Percentiles rank a stretch among this genome's conserved stretches.
These are phyloP conservation scores for Catocala fraxini DNA, from an alignment of 2,888 invertebrate genomes.

Conservation along the genomic window DNA sequence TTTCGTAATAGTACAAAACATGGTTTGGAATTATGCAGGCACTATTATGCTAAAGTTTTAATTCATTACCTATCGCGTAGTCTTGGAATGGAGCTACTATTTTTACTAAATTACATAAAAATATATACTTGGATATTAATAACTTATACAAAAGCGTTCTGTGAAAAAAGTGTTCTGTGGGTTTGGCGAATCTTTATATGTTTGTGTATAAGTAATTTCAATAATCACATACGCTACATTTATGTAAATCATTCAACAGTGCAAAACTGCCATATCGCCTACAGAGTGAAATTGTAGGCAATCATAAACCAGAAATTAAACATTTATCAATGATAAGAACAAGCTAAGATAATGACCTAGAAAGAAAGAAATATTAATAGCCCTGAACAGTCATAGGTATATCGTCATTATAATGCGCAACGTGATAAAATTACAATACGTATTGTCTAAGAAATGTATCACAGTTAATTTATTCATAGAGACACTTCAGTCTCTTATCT, in stretches of 20 bases:
- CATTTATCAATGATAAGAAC: conserved; percentile 9
- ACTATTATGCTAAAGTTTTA: background rate
- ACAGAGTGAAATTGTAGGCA: background rate
- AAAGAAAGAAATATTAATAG: background rate
- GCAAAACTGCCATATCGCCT: too few relatives aligned
- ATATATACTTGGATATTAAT: too few relatives aligned
- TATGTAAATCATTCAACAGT: too few relatives aligned
- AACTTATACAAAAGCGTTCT: too few relatives aligned
- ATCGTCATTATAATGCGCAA: background rate
- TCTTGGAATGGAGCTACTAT: conserved; percentile 25
- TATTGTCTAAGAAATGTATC: conserved; percentile 2
- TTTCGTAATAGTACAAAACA: conserved; percentile 23
- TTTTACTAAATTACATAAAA: too few relatives aligned
- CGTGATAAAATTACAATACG: conserved; percentile 2
- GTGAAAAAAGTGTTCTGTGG: too few relatives aligned
- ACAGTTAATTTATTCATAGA: conserved; percentile 25
- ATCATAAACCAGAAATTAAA: background rate
- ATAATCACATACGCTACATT: background rate
- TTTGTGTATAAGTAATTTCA: too few relatives aligned
- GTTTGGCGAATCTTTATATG: too few relatives aligned
- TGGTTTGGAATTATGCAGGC: background rate
- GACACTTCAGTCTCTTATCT: conserved; percentile 37
- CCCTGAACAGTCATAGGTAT: background rate
- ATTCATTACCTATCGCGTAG: conserved; percentile 19
- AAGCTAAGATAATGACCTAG: background rate